These are phyloP conservation scores for Calyptommatus sinebrachiatus DNA, from an alignment of 2,113 vertebrate species.

Conservation along the genomic window DNA sequence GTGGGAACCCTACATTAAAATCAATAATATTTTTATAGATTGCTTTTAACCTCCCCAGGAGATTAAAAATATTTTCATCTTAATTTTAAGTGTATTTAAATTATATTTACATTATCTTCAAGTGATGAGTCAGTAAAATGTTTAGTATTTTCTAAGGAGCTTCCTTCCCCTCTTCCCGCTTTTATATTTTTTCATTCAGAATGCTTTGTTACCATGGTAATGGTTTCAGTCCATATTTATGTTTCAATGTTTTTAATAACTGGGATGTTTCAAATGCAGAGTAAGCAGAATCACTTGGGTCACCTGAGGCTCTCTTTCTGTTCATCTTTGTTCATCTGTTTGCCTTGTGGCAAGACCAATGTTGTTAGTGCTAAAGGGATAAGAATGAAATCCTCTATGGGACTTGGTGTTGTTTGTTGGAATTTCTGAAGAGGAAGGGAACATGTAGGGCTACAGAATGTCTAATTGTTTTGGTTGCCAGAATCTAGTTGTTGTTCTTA, in stretches of 20 bases:
- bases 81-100: conserved; percentile 8
- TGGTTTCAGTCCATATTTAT: conserved; percentile 54
- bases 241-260: conserved; percentile 33
- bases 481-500: not conserved
- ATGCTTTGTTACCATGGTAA: conserved; percentile 63
- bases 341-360: not conserved
- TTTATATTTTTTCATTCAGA: conserved; percentile 50
- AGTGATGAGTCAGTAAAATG: conserved; percentile 68
- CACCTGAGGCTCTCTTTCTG: conserved; percentile 23
- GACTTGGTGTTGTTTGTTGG: conserved; percentile 30
- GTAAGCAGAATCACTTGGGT: conserved; percentile 30
- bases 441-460: not conserved
- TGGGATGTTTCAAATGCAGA: conserved; percentile 5
- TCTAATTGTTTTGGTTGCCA: not conserved
- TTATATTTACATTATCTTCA: conserved; percentile 46
- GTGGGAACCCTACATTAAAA: too few species aligned
- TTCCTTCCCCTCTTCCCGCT: conserved; percentile 39
- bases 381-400: conserved; percentile 16
- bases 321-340: not conserved
- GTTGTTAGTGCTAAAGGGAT: conserved; percentile 32
- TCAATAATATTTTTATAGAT: not conserved
- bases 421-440: conserved; percentile 8
- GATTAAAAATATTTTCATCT: not conserved
- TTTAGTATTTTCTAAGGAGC: conserved; percentile 55
- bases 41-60: not conserved